Percentiles rank a stretch among this genome's conserved stretches.
phyloP scores from a whole-genome alignment of 2,113 vertebrate species.

The Saiga tatarica region DNA sequence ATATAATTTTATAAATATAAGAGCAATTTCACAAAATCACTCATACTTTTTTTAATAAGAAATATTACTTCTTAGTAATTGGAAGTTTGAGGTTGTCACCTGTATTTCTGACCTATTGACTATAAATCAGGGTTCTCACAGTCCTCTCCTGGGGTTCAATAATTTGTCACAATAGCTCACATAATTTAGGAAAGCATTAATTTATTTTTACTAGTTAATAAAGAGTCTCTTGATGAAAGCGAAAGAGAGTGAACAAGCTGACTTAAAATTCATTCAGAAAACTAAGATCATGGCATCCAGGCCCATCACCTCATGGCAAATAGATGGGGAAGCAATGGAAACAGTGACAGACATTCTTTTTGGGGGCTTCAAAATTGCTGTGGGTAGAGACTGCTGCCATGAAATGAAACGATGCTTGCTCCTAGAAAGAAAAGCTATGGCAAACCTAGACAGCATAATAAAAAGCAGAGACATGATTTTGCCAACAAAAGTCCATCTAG shows the following conservation, averaged over 20 bases:
- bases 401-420: neutral
- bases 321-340: neutral
- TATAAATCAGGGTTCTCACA: neutral
- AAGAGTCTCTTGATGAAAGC: neutral
- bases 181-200: neutral
- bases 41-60: neutral
- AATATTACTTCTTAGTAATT: neutral
- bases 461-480: neutral
- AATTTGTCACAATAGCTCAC: neutral
- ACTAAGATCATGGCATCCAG: neutral
- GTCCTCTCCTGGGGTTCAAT: neutral
- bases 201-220: neutral
- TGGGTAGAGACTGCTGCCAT: neutral
- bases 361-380: fast-evolving
- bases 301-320: neutral
- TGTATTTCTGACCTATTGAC: neutral
- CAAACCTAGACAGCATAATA: neutral
- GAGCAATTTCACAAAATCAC: neutral
- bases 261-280: neutral
- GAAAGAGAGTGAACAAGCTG: neutral
- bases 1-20: neutral
- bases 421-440: neutral
- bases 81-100: neutral
- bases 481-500: too few species aligned
- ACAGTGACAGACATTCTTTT: neutral